A percentile compares a stretch with the other conserved stretches of the same genome.
Evolutionary conservation across 2,888 invertebrate genomes (phyloP).

Genomic region (Eubasilissa splendida): DNA sequence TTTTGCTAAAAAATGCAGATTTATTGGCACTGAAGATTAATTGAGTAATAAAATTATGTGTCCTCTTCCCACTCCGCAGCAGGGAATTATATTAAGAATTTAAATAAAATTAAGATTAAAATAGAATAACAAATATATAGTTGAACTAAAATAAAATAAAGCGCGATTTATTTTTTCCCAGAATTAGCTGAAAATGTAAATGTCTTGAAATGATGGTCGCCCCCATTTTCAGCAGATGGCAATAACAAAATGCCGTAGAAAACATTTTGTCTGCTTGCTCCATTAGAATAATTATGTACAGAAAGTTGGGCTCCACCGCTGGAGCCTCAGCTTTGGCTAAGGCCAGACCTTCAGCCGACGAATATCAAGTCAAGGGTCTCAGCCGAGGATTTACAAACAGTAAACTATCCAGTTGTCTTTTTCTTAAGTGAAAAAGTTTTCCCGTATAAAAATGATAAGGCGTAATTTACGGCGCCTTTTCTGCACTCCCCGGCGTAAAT

Average conservation of each 20-base stretch:
- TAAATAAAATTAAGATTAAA: too few relatives aligned
- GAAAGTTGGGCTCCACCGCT: constrained; percentile 33
- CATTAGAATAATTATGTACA: constrained; percentile 57
- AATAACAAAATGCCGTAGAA: constrained; percentile 14
- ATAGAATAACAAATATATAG: too few relatives aligned
- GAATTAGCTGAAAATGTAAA: neutral
- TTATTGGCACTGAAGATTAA: too few relatives aligned
- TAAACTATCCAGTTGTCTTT: constrained; percentile 41
- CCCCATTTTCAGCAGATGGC: too few relatives aligned
- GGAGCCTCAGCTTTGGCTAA: neutral
- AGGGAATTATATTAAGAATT: too few relatives aligned
- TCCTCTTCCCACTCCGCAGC: too few relatives aligned
- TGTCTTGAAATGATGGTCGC: neutral
- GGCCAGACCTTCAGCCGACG: neutral
- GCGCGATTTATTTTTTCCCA: too few relatives aligned
- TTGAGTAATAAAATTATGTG: too few relatives aligned
- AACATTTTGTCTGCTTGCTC: constrained; percentile 40
- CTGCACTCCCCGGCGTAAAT: constrained; percentile 36
- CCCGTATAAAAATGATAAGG: constrained; percentile 42
- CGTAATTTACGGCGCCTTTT: constrained; percentile 44
- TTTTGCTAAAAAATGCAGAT: too few relatives aligned
- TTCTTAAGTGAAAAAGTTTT: constrained; percentile 48
- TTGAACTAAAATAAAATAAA: too few relatives aligned
- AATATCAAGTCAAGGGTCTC: neutral
- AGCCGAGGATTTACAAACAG: constrained; percentile 27